A percentile compares a stretch with the other conserved stretches of the same genome.
Evolutionary conservation across 2,888 invertebrate species (phyloP).

Genomic region (Morpho achilles): DNA sequence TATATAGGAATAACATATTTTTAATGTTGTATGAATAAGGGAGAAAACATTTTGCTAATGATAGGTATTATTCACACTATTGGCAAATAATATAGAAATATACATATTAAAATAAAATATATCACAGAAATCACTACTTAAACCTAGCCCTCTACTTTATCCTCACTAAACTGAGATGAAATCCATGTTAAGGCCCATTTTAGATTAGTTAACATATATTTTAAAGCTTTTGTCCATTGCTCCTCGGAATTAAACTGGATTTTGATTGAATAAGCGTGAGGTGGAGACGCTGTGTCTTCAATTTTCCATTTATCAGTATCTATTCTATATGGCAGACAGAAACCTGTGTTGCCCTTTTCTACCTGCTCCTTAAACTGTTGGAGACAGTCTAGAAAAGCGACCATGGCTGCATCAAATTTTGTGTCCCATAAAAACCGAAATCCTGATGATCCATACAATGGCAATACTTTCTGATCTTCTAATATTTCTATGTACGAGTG

Average conservation of each 20-base stretch:
- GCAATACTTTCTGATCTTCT: constrained; percentile 88
- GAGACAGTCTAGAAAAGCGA: constrained; percentile 96
- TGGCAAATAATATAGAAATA: no score
- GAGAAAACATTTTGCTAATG: no score
- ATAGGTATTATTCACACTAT: no score
- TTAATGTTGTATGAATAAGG: no score
- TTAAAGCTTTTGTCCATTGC: constrained; percentile 99
- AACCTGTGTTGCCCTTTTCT: constrained; percentile 92
- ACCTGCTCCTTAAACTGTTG: constrained; percentile 97
- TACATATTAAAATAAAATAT: constrained; percentile 4
- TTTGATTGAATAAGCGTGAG: constrained; percentile 94
- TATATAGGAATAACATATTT: no score
- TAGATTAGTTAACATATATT: constrained; percentile 97
- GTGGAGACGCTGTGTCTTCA: constrained; percentile 89
- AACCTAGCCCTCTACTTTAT: constrained; percentile 60
- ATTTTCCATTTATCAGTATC: constrained; percentile 97
- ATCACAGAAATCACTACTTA: constrained; percentile 22
- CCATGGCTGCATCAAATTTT: constrained; percentile 96
- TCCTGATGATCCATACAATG: constrained; percentile 94
- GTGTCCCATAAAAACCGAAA: constrained; percentile 96
- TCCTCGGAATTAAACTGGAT: constrained; percentile 99
- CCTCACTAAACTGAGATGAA: constrained; percentile 89
- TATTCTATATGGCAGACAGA: constrained; percentile 94
- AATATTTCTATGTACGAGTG: constrained; percentile 95
- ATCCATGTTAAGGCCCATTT: constrained; percentile 99